Evolutionary conservation across 2,888 invertebrate species (phyloP).

Genomic region (Diplolepis rosae): DNA sequence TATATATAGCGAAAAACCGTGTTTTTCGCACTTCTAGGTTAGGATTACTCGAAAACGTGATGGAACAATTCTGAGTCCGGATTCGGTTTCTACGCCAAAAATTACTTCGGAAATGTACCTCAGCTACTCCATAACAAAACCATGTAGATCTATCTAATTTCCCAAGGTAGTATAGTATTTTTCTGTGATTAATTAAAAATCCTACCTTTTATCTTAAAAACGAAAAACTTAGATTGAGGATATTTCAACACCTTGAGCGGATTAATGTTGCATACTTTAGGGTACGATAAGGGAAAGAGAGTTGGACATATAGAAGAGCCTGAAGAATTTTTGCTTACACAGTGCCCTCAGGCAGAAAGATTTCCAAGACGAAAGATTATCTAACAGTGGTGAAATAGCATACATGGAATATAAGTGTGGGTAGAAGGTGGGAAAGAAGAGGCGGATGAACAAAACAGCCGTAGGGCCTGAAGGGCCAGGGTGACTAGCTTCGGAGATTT

Average conservation of each 20-base stretch:
- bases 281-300: background rate
- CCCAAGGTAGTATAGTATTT: too few species aligned
- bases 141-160: too few species aligned
- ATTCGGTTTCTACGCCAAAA: too few species aligned
- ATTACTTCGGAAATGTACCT: too few species aligned
- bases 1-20: too few species aligned
- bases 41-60: too few species aligned
- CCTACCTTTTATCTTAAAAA: too few species aligned
- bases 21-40: too few species aligned
- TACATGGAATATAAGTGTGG: slow-evolving; percentile 39
- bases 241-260: background rate
- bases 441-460: slow-evolving; percentile 29
- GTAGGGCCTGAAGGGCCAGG: slow-evolving; percentile 36
- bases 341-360: slow-evolving; percentile 50
- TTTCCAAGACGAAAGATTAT: slow-evolving; percentile 66
- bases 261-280: too few species aligned
- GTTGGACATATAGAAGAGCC: background rate
- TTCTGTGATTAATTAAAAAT: too few species aligned
- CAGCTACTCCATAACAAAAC: too few species aligned
- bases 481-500: slow-evolving; percentile 46
- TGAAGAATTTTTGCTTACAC: slow-evolving; percentile 43
- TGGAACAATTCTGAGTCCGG: too few species aligned
- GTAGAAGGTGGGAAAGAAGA: slow-evolving; percentile 42
- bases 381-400: slow-evolving; percentile 57
- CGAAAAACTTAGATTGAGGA: background rate